These are phyloP conservation scores for Diabrotica undecimpunctata DNA, from an alignment of 1,140 invertebrate species.

Conservation along the genomic window DNA sequence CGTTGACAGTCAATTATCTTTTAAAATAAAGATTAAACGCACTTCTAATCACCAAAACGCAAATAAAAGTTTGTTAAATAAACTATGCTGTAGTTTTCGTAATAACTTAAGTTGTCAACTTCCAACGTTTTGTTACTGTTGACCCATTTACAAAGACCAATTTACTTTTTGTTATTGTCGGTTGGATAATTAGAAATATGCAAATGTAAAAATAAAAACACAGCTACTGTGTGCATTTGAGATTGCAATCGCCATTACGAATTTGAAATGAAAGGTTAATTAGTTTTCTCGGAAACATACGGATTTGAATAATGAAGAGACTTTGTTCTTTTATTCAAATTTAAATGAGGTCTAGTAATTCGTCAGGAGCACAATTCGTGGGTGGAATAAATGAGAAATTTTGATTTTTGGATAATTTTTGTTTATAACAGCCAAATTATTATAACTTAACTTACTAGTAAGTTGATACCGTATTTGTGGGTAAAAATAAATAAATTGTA, in stretches of 20 bases:
- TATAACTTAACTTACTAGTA: too few relatives aligned
- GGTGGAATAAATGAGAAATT: too few relatives aligned
- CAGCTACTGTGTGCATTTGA: neutral
- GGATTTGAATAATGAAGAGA: constrained; percentile 2
- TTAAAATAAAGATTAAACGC: too few relatives aligned
- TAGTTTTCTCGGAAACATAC: neutral
- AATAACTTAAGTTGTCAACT: neutral
- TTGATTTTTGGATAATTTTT: too few relatives aligned
- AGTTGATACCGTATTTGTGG: too few relatives aligned
- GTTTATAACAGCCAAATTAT: too few relatives aligned
- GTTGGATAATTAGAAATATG: neutral
- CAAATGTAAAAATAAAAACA: neutral
- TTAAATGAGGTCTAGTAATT: neutral
- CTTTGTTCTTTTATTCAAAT: constrained; percentile 1
- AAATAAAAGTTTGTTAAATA: too few relatives aligned
- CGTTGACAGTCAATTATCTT: too few relatives aligned
- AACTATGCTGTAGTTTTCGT: too few relatives aligned
- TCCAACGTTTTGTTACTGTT: neutral
- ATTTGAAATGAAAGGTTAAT: constrained; percentile 3
- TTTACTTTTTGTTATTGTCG: neutral
- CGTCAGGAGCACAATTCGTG: too few relatives aligned
- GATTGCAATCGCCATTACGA: neutral
- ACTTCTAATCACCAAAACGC: too few relatives aligned
- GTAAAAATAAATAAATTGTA: too few relatives aligned
- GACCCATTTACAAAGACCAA: constrained; percentile 2